Percentiles rank a stretch among this genome's conserved stretches.
Evolutionary conservation across 2,888 invertebrate species (phyloP).

Genomic region (Eupithecia dodoneata): DNA sequence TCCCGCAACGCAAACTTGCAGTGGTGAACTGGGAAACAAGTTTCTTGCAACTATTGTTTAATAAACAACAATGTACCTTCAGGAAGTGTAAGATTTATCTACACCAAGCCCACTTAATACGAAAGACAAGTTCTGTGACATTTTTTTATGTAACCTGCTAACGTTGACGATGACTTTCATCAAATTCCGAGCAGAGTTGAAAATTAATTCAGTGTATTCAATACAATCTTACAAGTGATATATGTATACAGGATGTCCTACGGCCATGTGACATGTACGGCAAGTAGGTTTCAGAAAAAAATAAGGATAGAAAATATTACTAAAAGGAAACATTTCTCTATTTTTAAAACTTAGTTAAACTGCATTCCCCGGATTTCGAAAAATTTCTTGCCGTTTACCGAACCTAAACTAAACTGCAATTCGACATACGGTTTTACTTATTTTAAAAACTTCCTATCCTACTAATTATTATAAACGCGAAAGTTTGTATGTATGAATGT

Average conservation of each 20-base stretch:
- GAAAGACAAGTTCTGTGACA: not conserved
- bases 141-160: not conserved
- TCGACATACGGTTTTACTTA: too few relatives aligned
- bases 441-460: too few relatives aligned
- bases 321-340: too few relatives aligned
- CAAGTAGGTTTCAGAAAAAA: too few relatives aligned
- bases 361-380: too few relatives aligned
- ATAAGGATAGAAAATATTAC: too few relatives aligned
- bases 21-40: slow-evolving; percentile 21
- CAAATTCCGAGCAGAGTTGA: not conserved
- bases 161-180: not conserved
- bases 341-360: too few relatives aligned
- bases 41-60: slow-evolving; percentile 22
- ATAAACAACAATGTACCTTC: slow-evolving; percentile 13
- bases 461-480: too few relatives aligned
- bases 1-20: slow-evolving; percentile 30
- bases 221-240: not conserved
- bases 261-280: too few relatives aligned
- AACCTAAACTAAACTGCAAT: too few relatives aligned
- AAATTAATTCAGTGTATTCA: not conserved
- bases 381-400: too few relatives aligned
- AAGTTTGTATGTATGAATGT: too few relatives aligned
- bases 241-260: not conserved
- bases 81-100: slow-evolving; percentile 1
- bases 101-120: not conserved